Base-by-base conservation (phyloP, 2,888 invertebrate species). In the Melikaiella ostensackeni region DNA sequence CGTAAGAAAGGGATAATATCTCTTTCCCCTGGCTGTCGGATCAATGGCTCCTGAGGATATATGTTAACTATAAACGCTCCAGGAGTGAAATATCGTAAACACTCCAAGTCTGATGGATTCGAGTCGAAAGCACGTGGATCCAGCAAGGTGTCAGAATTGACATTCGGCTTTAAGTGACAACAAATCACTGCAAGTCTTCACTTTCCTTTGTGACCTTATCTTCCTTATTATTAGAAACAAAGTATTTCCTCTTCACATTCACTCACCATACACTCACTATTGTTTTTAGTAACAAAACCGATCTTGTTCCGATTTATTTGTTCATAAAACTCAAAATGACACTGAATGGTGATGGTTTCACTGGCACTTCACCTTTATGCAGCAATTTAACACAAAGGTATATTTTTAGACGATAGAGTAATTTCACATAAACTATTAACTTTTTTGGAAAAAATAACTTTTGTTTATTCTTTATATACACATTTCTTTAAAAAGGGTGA, bases 41-140 rank as follows among this genome's bases (percentile, higher is more conserved):
- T 50, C 50, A 70, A 70, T 50, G 70, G 70, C 70, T 70, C 11
- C 50, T 19, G 30, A 50, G n/a, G 50, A 70, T 27, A 50, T 70
- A 70, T 66, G 27, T 21, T 16, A 66, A 66, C 66, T 46, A 66
- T 66, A 66, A 66, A 66, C 42, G 30, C 6, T 27, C 16, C 42
- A 63, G 33, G 62, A 27, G 38, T 75, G 57, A 70, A 70, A 50
- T 70, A 70, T 50, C 74, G 61, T 66, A 81, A 59, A 75, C 82
- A 76, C 80, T 57, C 73, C 81, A 75, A 75, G 55, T 63, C 50
- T 74, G 35, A 57, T 57, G 50, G 24, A 50, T 70, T 59, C 30
- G n/a, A 38, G 57, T 33, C 21, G 35, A 16, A 74, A 38, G 33
- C 75, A 75, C 62, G 62, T 61, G 62, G 46, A 75, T 46, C 46